A percentile compares a stretch with the other conserved stretches of the same genome.
Evolutionary conservation across 2,113 vertebrate species (phyloP).

Genomic region (Miniopterus natalensis): DNA sequence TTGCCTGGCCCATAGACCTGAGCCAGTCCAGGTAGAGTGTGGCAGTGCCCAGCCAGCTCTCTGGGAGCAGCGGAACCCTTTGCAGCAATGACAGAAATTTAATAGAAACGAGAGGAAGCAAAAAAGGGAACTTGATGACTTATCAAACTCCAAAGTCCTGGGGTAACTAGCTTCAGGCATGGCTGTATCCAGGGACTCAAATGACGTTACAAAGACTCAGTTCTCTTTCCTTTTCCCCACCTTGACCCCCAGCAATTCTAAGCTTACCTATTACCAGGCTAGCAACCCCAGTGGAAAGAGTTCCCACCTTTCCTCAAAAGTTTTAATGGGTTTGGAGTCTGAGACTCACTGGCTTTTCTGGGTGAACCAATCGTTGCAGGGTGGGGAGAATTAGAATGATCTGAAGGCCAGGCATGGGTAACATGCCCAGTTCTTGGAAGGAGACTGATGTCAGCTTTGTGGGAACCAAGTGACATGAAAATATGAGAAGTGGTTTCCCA

Average conservation of each 20-base stretch:
- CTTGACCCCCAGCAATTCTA: not conserved
- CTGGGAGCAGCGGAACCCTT: not conserved
- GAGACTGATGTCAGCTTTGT: conserved; percentile 7
- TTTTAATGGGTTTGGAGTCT: not conserved
- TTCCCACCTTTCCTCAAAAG: not conserved
- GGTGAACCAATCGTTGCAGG: not conserved
- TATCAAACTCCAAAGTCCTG: not conserved
- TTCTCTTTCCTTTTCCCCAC: not conserved
- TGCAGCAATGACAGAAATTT: not conserved
- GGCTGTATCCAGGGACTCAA: not conserved
- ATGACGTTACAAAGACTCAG: not conserved
- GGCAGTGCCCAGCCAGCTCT: not conserved
- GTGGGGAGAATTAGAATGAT: not conserved
- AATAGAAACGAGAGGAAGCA: not conserved
- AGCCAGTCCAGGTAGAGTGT: not conserved
- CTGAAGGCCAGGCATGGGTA: not conserved
- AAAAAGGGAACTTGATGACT: not conserved
- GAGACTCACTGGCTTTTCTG: not conserved
- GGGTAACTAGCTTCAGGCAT: not conserved
- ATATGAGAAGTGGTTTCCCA: not conserved
- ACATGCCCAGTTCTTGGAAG: not conserved
- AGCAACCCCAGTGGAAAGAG: not conserved
- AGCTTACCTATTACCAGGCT: not conserved
- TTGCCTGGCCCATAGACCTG: not conserved
- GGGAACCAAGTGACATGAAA: not conserved